Base-by-base conservation (phyloP, 2,888 invertebrate genomes). In the Polymixis lichenea region DNA sequence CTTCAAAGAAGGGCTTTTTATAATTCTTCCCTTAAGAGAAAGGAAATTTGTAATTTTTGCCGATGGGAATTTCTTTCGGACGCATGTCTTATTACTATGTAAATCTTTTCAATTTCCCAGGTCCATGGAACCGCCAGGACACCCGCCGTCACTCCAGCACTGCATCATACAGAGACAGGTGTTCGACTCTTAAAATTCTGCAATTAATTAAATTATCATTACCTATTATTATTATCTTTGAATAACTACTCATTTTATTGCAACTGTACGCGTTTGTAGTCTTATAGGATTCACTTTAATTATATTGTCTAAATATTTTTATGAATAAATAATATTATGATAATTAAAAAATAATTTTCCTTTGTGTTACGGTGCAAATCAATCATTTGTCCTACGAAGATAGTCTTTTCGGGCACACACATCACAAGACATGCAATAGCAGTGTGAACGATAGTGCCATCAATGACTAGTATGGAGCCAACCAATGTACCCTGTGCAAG, bases 121-220 rank as follows among this genome's bases (percentile, higher is more conserved):
- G 51, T 85, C 85, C n/a, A 77, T 81, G 77, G 77, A 82, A 0
- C 73, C 77, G 4, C 86, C 86, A n/a, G 69, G 75, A 25, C 85
- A 83, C 22, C 22, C 86, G 0, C 86, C 86, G 9, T 3, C 56
- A 11, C 69, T 86, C 3, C 65, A 75, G 2, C 77, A 80, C 49
- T 74, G 72, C 58, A 15, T 72, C 13, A 32, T 86, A 22, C 84
- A 86, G n/a, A 58, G 56, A 46, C 61, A 66, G 28, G 61, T 67
- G 17, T 56, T 32, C 11, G n/a, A 73, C 15, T 17, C 1, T 15
- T 71, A 71, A 71, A 53, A 43, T 38, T 32, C 17, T 32, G 4
- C 38, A 69, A n/a, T 32, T 68, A 66, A 32, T 49, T 22, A 25
- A 6, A 64, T 49, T 32, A 66, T 7, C 32, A 11, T 51, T 66